These are phyloP conservation scores for Hedya salicella DNA, from an alignment of 2,888 invertebrate species.

Conservation along the genomic window DNA sequence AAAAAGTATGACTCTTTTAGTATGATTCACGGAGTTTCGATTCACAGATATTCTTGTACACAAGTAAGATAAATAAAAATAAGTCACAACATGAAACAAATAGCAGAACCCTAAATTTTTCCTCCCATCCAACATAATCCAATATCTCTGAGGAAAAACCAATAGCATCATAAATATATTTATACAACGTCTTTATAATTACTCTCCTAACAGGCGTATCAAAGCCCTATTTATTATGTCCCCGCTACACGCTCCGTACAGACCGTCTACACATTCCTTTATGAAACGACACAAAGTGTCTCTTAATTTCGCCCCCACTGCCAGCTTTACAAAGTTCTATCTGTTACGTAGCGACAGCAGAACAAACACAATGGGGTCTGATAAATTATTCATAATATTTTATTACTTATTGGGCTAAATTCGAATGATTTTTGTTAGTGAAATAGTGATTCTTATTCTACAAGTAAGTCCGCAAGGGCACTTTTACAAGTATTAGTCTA, in stretches of 20 bases:
- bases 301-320: conserved; percentile 79
- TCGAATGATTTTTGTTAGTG: no score
- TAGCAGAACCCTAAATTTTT: not conserved
- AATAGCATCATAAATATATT: conserved; percentile 16
- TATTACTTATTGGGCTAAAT: no score
- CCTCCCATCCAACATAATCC: not conserved
- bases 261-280: conserved; percentile 63
- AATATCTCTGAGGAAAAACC: not conserved
- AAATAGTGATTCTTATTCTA: no score
- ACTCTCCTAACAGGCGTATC: conserved; percentile 39
- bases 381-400: not conserved
- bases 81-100: no score
- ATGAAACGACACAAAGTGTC: conserved; percentile 78
- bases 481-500: no score
- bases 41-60: no score
- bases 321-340: conserved; percentile 72
- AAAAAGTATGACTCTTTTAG: no score
- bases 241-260: conserved; percentile 52
- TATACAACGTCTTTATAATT: conserved; percentile 31
- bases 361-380: not conserved
- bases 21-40: no score
- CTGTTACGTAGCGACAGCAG: conserved; percentile 58
- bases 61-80: no score
- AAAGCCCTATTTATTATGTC: conserved; percentile 44
- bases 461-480: no score